Conservation (phyloP, 1,140 invertebrate species). For the Zaprionus ornatus region DNA sequence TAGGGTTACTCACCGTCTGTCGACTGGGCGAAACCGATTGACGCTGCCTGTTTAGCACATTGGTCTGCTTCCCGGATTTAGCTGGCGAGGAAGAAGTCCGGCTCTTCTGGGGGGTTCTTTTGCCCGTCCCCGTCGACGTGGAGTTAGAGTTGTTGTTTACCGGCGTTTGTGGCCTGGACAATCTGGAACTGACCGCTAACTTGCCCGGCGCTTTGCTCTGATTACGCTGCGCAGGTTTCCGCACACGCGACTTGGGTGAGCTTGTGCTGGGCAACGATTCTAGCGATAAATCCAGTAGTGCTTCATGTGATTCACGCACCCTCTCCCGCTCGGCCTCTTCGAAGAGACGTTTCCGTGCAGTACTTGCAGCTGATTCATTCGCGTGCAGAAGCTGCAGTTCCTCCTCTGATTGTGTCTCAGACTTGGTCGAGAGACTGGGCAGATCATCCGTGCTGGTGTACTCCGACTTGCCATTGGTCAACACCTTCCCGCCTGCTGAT, state of each 20-base stretch:
- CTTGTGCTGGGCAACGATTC: constrained; percentile 16
- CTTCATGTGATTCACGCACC: constrained; percentile 18
- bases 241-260: constrained; percentile 30
- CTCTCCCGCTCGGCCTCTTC: constrained; percentile 32
- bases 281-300: background rate
- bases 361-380: background rate
- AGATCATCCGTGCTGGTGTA: constrained; percentile 56
- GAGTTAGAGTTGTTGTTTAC: background rate
- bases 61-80: constrained; percentile 10
- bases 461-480: constrained; percentile 5
- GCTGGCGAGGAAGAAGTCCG: background rate
- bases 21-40: constrained; percentile 25
- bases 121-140: background rate
- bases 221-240: constrained; percentile 11
- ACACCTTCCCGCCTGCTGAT: background rate
- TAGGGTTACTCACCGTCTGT: constrained; percentile 25
- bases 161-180: background rate
- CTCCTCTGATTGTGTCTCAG: background rate
- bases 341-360: constrained; percentile 56
- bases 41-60: constrained; percentile 14
- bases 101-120: background rate
- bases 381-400: constrained; percentile 16
- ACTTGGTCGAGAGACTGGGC: constrained; percentile 3
- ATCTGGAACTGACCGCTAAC: background rate
- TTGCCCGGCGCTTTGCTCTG: constrained; percentile 6